These are phyloP conservation scores for Harpagus bidentatus DNA, from an alignment of 2,113 vertebrate species.

Conservation along the genomic window DNA sequence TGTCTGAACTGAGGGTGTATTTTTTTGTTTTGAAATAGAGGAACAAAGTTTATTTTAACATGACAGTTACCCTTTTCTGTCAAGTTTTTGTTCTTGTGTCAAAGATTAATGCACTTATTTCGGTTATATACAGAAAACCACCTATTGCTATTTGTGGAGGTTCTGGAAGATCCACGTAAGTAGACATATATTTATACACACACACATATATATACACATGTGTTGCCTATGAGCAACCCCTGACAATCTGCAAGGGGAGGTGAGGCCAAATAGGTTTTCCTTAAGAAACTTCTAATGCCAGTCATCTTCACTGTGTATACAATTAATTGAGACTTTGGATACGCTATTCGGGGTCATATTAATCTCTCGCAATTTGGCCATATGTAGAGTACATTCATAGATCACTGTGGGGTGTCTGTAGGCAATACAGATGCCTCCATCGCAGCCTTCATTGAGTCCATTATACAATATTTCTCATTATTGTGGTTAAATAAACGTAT, in stretches of 20 bases:
- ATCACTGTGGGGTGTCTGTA: neutral
- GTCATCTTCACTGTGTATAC: neutral
- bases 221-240: neutral
- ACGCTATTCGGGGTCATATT: neutral
- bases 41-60: neutral
- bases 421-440: neutral
- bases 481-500: neutral
- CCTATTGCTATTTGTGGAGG: neutral
- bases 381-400: no score
- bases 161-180: neutral
- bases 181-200: neutral
- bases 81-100: neutral
- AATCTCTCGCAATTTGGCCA: neutral
- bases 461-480: neutral
- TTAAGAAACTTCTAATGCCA: neutral
- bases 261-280: neutral
- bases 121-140: neutral
- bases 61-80: neutral
- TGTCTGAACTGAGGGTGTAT: neutral
- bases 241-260: neutral
- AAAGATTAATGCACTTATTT: neutral
- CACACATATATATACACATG: rapidly evolving
- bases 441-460: neutral
- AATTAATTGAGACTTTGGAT: neutral
- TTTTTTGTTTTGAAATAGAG: neutral